Conservation (phyloP, 2,113 vertebrate genomes). For the Rhea pennata region DNA sequence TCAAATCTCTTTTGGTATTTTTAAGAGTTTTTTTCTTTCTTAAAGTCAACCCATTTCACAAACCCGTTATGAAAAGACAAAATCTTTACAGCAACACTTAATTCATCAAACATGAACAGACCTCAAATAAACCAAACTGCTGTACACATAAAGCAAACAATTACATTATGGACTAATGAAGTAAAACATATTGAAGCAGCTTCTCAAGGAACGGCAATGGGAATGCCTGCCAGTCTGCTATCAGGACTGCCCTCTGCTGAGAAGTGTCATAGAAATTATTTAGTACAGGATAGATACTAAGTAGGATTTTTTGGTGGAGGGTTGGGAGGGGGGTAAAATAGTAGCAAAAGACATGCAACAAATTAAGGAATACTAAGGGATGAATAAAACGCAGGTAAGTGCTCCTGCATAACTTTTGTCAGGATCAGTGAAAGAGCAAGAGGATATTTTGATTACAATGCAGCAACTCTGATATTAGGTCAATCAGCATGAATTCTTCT, state of each 20-base stretch:
- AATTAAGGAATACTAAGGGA: background rate
- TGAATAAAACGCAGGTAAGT: slow-evolving; percentile 5
- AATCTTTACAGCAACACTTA: background rate
- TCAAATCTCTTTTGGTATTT: background rate
- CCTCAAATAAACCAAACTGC: background rate
- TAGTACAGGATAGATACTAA: background rate
- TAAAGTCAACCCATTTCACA: background rate
- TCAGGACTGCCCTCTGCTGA: background rate
- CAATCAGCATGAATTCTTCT: background rate
- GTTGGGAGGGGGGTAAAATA: background rate
- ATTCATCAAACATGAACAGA: slow-evolving; percentile 1
- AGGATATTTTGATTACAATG: background rate
- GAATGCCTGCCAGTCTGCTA: background rate
- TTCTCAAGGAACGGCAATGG: background rate
- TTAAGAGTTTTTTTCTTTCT: background rate
- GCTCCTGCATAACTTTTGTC: background rate
- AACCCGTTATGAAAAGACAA: background rate
- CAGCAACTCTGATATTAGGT: background rate
- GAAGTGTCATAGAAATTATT: background rate
- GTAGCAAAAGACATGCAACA: background rate
- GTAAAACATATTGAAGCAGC: slow-evolving; percentile 19
- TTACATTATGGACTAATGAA: slow-evolving; percentile 36
- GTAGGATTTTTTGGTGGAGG: background rate
- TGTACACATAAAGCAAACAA: slow-evolving; percentile 13
- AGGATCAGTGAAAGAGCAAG: background rate